Conservation (phyloP, 2,797 vertebrate genomes). For the Gorsachius magnificus region DNA sequence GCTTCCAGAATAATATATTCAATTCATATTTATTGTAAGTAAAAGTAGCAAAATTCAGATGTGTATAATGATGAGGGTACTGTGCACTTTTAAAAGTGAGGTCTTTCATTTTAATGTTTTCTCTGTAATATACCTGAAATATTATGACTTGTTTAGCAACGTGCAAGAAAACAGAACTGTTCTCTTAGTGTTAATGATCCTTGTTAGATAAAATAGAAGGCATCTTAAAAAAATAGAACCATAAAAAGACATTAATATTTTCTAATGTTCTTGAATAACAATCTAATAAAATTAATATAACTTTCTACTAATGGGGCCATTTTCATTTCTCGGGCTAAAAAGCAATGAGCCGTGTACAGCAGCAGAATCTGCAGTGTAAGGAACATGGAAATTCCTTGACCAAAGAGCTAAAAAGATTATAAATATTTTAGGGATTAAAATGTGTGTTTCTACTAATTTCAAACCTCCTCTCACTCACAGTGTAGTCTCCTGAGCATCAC, state of each 20-base stretch:
- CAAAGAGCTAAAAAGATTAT: background rate
- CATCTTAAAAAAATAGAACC: background rate
- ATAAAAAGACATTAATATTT: background rate
- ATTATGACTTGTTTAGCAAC: background rate
- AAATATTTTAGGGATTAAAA: background rate
- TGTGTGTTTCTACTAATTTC: background rate
- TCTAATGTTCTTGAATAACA: constrained; percentile 32
- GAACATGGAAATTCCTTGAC: background rate
- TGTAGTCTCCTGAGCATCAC: background rate
- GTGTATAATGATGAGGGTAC: background rate
- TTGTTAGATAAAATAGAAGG: constrained; percentile 19
- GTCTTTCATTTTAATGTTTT: background rate
- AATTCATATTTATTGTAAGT: background rate
- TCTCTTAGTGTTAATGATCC: background rate
- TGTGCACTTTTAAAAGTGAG: background rate
- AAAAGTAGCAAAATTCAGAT: background rate
- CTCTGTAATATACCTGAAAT: background rate
- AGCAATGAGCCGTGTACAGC: background rate
- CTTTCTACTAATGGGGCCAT: background rate
- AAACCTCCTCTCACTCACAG: background rate
- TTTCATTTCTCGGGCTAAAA: constrained; percentile 3
- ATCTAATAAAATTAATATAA: constrained; percentile 36
- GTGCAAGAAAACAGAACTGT: background rate
- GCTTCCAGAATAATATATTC: constrained; percentile 1
- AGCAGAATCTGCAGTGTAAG: background rate